phyloP scores from a whole-genome alignment of 1,140 invertebrate genomes.

The Drosophila virilis region DNA sequence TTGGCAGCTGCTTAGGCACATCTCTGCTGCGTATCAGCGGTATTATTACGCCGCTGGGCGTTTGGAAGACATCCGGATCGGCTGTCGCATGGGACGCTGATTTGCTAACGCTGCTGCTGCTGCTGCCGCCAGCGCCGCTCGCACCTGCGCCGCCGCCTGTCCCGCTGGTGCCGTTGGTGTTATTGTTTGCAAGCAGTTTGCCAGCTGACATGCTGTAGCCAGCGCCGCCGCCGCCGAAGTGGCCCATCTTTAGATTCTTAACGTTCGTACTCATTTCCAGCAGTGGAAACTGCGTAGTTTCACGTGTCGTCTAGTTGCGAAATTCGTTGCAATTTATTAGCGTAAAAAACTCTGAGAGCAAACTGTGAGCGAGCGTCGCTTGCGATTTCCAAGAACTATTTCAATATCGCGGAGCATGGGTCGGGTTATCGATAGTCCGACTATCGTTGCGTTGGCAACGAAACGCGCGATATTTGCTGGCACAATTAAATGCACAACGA shows the following conservation, averaged over 20 bases:
- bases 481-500: too few relatives aligned
- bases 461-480: not conserved
- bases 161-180: constrained; percentile 27
- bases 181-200: constrained; percentile 56
- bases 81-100: constrained; percentile 19
- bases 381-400: constrained; percentile 17
- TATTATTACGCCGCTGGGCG: constrained; percentile 74
- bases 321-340: constrained; percentile 37
- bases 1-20: constrained; percentile 86
- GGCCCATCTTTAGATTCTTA: constrained; percentile 64
- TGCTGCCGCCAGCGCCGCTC: not conserved
- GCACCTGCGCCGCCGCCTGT: not conserved
- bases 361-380: constrained; percentile 20
- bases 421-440: constrained; percentile 13
- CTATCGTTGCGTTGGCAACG: not conserved
- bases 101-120: constrained; percentile 11
- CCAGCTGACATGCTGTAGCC: constrained; percentile 61
- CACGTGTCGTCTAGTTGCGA: constrained; percentile 20
- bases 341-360: constrained; percentile 24
- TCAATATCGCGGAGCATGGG: not conserved
- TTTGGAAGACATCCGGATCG: constrained; percentile 47
- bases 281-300: constrained; percentile 20
- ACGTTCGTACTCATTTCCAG: constrained; percentile 63
- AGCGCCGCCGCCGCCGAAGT: constrained; percentile 53
- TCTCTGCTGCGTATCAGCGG: constrained; percentile 84